Evolutionary conservation across 1,140 invertebrate species (phyloP).

Genomic region (Nephila pilipes): DNA sequence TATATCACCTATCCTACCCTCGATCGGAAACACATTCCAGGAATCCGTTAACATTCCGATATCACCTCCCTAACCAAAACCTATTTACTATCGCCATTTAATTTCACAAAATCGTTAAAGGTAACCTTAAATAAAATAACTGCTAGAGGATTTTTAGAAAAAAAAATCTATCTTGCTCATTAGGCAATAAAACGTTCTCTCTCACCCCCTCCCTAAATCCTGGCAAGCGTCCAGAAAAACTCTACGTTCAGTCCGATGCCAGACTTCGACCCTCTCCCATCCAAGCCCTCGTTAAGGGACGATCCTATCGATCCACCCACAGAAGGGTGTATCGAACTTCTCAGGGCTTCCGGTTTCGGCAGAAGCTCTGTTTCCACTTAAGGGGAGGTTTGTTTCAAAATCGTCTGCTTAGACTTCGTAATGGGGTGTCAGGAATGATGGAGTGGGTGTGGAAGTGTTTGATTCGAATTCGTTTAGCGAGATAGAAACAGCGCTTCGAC

Average conservation of each 20-base stretch:
- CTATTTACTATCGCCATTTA: slow-evolving; percentile 10
- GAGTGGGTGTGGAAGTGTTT: too few relatives aligned
- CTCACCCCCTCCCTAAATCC: neutral
- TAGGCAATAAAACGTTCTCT: slow-evolving; percentile 51
- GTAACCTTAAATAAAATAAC: slow-evolving; percentile 18
- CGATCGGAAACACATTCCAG: too few relatives aligned
- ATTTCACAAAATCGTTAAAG: slow-evolving; percentile 29
- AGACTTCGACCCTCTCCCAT: neutral
- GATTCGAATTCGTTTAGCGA: too few relatives aligned
- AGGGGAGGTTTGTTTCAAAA: neutral
- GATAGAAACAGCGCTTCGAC: too few relatives aligned
- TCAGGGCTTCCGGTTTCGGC: neutral
- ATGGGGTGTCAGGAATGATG: too few relatives aligned
- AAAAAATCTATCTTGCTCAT: slow-evolving; percentile 37
- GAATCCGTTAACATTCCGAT: too few relatives aligned
- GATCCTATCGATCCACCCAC: slow-evolving; percentile 15
- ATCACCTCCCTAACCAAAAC: neutral
- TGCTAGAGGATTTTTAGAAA: neutral
- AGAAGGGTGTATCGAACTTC: slow-evolving; percentile 3
- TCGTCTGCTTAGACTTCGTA: neutral
- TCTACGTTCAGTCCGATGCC: neutral
- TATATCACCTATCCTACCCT: neutral
- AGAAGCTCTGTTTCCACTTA: neutral
- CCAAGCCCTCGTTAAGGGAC: slow-evolving; percentile 17
- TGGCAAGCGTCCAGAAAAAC: slow-evolving; percentile 56